Base-by-base conservation (phyloP, 2,888 invertebrate genomes). In the Hesperia comma region DNA sequence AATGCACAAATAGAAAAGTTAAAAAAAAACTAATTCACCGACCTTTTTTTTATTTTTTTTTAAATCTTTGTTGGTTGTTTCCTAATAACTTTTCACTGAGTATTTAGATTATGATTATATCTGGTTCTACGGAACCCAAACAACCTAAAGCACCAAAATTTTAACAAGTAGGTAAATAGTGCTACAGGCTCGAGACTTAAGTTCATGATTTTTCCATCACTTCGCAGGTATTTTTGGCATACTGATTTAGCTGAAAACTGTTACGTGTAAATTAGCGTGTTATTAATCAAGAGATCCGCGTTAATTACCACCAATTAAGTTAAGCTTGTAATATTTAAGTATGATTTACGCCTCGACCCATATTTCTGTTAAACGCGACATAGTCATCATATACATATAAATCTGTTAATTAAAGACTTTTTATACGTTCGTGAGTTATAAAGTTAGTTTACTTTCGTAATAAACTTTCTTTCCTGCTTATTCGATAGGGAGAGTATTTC, bases 291-390 rank as follows among this genome's bases (percentile, higher is more conserved):
- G 7, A 32, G 26, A 32, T 53, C 32, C n/a, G 32, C 0, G 7
- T 55, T 43, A 55, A 43, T 43, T 33, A 54, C 53, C 14, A 32
- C 32, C 32, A 55, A 55, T 63, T 55, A 55, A 56, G 19, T 40
- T 46, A 19, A 57, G 49, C 14, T 37, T 57, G 63, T 32, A 49
- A 63, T 49, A 49, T 57, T 57, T 49, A 40, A 57, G 56, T 49
- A 43, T 40, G 56, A 33, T 63, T 57, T 40, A 63, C 40, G 49
- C 26, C 63, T 49, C 55, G 56, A 57, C 63, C 63, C 14, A 60
- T 60, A 43, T 61, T 67, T 67, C 37, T 55, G 61, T 26, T 58
- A 26, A 55, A 55, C 26, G 61, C 61, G 61, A 61, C 43, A 21
- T 8, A 63, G 26, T 46, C 54, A 19, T 46, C 55, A n/a, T n/a